Evolutionary conservation across 2,888 invertebrate species (phyloP).

Genomic region (Catocala nupta): DNA sequence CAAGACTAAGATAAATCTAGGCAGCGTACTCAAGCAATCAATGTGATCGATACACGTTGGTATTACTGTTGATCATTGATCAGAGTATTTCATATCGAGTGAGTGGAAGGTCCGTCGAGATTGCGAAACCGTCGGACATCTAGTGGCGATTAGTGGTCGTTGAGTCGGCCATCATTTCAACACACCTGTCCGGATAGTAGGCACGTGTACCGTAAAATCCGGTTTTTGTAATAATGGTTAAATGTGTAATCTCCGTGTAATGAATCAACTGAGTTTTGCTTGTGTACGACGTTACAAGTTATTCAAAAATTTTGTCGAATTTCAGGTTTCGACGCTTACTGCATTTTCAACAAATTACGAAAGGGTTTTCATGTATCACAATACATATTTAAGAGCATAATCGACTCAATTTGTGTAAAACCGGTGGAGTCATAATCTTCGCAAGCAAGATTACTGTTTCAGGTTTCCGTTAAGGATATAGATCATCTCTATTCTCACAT

Average conservation of each 20-base stretch:
- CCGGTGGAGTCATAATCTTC: no score
- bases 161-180: constrained; percentile 82
- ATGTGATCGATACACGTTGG: constrained; percentile 65
- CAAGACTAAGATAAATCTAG: constrained; percentile 27
- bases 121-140: constrained; percentile 80
- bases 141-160: constrained; percentile 81
- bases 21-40: constrained; percentile 38
- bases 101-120: constrained; percentile 77
- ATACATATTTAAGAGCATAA: no score
- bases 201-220: constrained; percentile 68
- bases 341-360: no score
- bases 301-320: constrained; percentile 12
- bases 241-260: constrained; percentile 58
- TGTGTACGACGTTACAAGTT: constrained; percentile 31
- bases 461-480: no score
- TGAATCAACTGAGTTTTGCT: constrained; percentile 53
- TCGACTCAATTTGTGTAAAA: no score
- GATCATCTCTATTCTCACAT: no score
- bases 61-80: constrained; percentile 70
- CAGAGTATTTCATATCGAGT: constrained; percentile 76
- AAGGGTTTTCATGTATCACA: no score
- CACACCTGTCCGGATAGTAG: constrained; percentile 72
- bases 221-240: constrained; percentile 61
- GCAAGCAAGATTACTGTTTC: no score
- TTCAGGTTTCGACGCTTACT: background rate